Conservation (phyloP, 2,113 vertebrate genomes). For the Mastomys coucha region DNA sequence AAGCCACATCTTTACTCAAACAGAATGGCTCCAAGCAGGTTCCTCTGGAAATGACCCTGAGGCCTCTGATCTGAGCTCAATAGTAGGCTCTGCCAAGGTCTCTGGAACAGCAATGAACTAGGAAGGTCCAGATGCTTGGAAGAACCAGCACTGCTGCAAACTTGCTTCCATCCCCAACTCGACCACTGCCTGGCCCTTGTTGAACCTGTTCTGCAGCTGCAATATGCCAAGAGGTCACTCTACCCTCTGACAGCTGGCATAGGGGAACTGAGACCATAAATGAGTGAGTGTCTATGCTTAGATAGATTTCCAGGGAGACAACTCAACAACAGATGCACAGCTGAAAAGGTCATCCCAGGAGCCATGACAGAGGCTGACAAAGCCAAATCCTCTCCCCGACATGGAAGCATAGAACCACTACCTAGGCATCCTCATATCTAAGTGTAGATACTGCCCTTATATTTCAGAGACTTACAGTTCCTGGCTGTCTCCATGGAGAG, state of each 20-base stretch:
- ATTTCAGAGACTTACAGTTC: not conserved
- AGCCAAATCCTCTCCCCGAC: not conserved
- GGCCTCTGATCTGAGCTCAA: not conserved
- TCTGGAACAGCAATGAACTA: not conserved
- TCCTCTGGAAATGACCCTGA: conserved; percentile 42
- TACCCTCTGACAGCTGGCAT: not conserved
- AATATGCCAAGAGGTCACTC: not conserved
- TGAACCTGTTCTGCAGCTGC: not conserved
- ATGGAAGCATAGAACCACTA: accelerated
- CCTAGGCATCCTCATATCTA: accelerated
- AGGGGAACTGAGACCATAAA: not conserved
- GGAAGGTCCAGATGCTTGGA: not conserved
- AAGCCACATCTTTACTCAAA: conserved; percentile 52
- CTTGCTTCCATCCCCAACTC: accelerated
- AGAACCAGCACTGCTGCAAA: not conserved
- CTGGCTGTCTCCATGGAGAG: not conserved
- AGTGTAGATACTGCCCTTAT: not conserved
- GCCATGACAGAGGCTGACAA: not conserved
- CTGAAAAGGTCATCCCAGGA: not conserved
- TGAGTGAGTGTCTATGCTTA: not conserved
- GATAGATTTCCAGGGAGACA: not conserved
- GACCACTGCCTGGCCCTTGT: accelerated
- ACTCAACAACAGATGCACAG: not conserved
- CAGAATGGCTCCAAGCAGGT: conserved; percentile 25
- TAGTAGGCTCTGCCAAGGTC: not conserved